A percentile compares a stretch with the other conserved stretches of the same genome.
phyloP scores from a whole-genome alignment of 2,888 invertebrate genomes.

The Calameuta pallipes region DNA sequence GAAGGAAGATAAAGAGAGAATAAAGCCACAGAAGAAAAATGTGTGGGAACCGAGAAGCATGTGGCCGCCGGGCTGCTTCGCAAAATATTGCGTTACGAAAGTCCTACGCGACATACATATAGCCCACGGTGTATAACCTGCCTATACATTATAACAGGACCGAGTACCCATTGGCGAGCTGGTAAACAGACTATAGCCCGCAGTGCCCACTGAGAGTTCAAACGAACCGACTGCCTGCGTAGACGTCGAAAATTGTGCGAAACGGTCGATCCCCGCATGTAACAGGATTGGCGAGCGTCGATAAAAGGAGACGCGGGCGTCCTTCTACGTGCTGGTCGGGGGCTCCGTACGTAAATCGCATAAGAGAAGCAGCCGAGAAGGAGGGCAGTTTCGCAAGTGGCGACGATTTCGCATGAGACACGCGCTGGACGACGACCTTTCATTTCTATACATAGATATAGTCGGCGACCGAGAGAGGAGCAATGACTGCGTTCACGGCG shows the following conservation, averaged over 20 bases:
- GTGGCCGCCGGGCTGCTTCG: slow-evolving; percentile 53
- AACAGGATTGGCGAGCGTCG: neutral
- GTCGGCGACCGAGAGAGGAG: neutral
- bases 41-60: slow-evolving; percentile 58
- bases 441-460: neutral
- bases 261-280: neutral
- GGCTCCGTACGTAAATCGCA: neutral
- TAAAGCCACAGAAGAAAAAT: slow-evolving; percentile 43
- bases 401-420: neutral
- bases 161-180: neutral
- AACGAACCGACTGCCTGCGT: neutral
- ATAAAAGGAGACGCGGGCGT: neutral
- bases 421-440: neutral
- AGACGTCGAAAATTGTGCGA: neutral
- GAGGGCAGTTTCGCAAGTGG: neutral
- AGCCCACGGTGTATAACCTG: neutral
- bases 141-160: neutral
- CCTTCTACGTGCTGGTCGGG: too few relatives aligned
- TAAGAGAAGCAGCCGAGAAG: neutral
- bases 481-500: neutral
- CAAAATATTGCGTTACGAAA: slow-evolving; percentile 54
- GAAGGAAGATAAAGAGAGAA: slow-evolving; percentile 8
- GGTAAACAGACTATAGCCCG: neutral
- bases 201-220: slow-evolving; percentile 14
- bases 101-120: neutral